Evolutionary conservation across 2,888 invertebrate genomes (phyloP).

Genomic region (Dasypolia templi): DNA sequence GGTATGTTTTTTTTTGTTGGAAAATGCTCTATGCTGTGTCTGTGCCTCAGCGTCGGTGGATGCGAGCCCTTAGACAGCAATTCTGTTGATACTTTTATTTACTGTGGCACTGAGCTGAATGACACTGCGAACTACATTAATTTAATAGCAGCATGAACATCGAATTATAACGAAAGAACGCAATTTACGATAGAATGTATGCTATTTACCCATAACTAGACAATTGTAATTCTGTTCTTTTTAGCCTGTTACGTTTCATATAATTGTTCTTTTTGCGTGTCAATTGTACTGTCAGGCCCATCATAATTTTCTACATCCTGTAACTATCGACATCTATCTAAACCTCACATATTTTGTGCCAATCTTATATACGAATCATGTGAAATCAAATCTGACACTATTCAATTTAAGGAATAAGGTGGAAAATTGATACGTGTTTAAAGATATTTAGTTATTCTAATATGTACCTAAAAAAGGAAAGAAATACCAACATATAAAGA

Average conservation of each 20-base stretch:
- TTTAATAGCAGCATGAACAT: slow-evolving; percentile 37
- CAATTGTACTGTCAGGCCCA: background rate
- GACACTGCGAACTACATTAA: slow-evolving; percentile 59
- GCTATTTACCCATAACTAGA: background rate
- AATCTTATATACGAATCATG: slow-evolving; percentile 9
- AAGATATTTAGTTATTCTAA: background rate
- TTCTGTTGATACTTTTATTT: slow-evolving; percentile 72
- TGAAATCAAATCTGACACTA: slow-evolving; percentile 36
- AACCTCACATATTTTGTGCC: background rate
- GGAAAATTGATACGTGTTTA: background rate
- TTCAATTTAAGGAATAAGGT: slow-evolving; percentile 21
- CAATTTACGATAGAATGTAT: slow-evolving; percentile 19
- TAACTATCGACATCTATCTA: background rate
- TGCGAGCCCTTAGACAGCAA: slow-evolving; percentile 61
- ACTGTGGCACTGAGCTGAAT: slow-evolving; percentile 66
- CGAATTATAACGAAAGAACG: background rate
- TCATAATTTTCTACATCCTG: background rate
- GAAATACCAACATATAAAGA: background rate
- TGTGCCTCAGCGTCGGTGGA: background rate
- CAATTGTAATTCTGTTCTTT: too few relatives aligned
- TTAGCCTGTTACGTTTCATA: background rate
- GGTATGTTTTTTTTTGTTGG: background rate
- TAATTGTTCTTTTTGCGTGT: too few relatives aligned
- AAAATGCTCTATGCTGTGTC: background rate
- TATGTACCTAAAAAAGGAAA: background rate